A percentile compares a stretch with the other conserved stretches of the same genome.
These are phyloP conservation scores for Psittacus erithacus DNA, from an alignment of 2,113 vertebrate species.

Conservation along the genomic window DNA sequence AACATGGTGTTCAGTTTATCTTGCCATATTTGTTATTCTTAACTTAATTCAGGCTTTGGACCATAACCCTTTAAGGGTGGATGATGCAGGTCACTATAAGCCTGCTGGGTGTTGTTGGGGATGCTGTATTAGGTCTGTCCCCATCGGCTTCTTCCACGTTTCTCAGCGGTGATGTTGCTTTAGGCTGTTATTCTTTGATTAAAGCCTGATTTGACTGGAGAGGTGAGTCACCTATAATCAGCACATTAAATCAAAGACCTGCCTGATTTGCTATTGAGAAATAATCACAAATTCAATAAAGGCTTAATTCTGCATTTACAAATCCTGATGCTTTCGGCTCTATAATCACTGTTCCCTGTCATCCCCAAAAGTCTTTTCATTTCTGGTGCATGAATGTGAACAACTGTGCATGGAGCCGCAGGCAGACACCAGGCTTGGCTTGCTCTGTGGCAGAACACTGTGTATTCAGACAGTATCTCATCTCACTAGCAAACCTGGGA, in stretches of 20 bases:
- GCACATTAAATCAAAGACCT: not conserved
- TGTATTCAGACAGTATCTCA: not conserved
- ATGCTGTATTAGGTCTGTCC: not conserved
- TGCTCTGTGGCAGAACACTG: not conserved
- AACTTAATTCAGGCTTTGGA: not conserved
- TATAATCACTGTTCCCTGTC: not conserved
- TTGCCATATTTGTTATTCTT: not conserved
- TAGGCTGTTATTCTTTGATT: conserved; percentile 18
- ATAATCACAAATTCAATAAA: conserved; percentile 16
- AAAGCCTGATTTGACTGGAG: conserved; percentile 16
- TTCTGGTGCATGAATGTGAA: not conserved
- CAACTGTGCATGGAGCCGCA: not conserved
- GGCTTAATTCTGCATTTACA: not conserved
- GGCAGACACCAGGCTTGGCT: not conserved
- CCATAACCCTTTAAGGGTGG: not conserved
- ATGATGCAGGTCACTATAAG: not conserved
- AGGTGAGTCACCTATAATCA: conserved; percentile 43
- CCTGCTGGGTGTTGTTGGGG: not conserved
- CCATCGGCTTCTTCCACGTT: not conserved
- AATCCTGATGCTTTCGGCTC: not conserved
- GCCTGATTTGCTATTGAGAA: not conserved
- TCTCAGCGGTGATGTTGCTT: not conserved
- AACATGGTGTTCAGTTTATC: not conserved
- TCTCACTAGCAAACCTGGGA: not conserved
- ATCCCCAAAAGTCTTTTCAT: not conserved